A percentile compares a stretch with the other conserved stretches of the same genome.
phyloP scores from a whole-genome alignment of 1,140 invertebrate species.

The Drosophila cardini region DNA sequence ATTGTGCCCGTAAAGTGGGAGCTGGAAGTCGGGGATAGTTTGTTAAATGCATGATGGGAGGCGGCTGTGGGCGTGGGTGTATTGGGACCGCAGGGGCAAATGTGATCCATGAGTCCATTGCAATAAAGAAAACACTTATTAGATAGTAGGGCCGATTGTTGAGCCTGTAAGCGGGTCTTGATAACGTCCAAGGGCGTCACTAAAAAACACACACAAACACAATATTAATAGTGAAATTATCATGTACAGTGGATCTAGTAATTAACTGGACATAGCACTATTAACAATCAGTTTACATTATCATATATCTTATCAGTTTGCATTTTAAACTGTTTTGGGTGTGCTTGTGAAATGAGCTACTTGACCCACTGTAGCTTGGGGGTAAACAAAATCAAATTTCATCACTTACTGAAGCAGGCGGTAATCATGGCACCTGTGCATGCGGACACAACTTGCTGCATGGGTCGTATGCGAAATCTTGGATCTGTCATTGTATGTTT shows the following conservation, averaged over 20 bases:
- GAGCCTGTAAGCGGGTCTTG: constrained; percentile 98
- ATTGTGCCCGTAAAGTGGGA: constrained; percentile 95
- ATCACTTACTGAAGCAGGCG: constrained; percentile 92
- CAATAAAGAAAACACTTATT: constrained; percentile 98
- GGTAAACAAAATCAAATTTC: constrained; percentile 9
- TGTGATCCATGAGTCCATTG: constrained; percentile 99
- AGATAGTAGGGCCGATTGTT: constrained; percentile 89
- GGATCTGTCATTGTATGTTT: constrained; percentile 87
- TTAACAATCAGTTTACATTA: too few relatives aligned
- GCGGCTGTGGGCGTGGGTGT: constrained; percentile 63
- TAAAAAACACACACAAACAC: constrained; percentile 81
- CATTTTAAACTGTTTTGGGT: not conserved
- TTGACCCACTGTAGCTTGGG: not conserved
- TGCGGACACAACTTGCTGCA: constrained; percentile 95
- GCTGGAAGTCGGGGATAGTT: constrained; percentile 85
- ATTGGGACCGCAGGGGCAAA: constrained; percentile 93
- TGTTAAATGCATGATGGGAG: constrained; percentile 78
- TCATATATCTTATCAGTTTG: constrained; percentile 1
- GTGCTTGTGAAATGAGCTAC: not conserved
- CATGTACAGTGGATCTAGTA: not conserved
- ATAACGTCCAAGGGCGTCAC: constrained; percentile 99
- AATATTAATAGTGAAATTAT: constrained; percentile 4
- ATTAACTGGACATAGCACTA: too few relatives aligned
- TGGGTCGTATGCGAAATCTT: constrained; percentile 91
- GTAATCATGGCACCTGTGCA: constrained; percentile 95